These are phyloP conservation scores for Blastobasis lacticolella DNA, from an alignment of 2,888 invertebrate species.

Conservation along the genomic window DNA sequence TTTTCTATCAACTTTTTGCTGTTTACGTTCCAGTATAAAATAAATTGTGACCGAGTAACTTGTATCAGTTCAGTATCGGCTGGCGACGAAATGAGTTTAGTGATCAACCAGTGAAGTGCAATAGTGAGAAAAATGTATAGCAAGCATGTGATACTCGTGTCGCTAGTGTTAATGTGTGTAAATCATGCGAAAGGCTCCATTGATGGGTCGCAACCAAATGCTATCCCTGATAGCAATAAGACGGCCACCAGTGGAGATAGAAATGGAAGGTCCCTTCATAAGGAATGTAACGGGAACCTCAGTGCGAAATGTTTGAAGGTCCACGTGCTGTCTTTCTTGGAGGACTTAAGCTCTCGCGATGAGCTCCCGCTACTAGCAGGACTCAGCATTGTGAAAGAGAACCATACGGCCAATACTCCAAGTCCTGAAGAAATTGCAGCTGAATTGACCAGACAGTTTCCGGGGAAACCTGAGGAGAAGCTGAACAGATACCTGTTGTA, in stretches of 20 bases:
- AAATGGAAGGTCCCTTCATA: slow-evolving; percentile 49
- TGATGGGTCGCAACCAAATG: slow-evolving; percentile 41
- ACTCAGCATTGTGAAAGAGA: slow-evolving; percentile 82
- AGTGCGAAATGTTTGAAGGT: slow-evolving; percentile 86
- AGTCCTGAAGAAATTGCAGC: slow-evolving; percentile 77
- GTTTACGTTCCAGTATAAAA: slow-evolving; percentile 49
- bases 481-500: slow-evolving; percentile 83
- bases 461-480: slow-evolving; percentile 83
- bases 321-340: slow-evolving; percentile 84
- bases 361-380: slow-evolving; percentile 83
- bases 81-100: slow-evolving; percentile 40
- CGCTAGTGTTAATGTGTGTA: slow-evolving; percentile 37
- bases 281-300: slow-evolving; percentile 53
- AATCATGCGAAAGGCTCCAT: slow-evolving; percentile 34
- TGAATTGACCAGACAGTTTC: slow-evolving; percentile 83
- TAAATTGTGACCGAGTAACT: slow-evolving; percentile 34
- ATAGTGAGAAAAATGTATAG: slow-evolving; percentile 42
- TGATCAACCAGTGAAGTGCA: slow-evolving; percentile 25
- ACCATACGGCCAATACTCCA: slow-evolving; percentile 47
- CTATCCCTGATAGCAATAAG: slow-evolving; percentile 21
- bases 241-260: slow-evolving; percentile 28
- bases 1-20: slow-evolving; percentile 43
- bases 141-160: slow-evolving; percentile 31
- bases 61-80: slow-evolving; percentile 42
- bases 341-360: slow-evolving; percentile 80